Conservation (phyloP, 2,888 invertebrate genomes). For the Celastrina argiolus region DNA sequence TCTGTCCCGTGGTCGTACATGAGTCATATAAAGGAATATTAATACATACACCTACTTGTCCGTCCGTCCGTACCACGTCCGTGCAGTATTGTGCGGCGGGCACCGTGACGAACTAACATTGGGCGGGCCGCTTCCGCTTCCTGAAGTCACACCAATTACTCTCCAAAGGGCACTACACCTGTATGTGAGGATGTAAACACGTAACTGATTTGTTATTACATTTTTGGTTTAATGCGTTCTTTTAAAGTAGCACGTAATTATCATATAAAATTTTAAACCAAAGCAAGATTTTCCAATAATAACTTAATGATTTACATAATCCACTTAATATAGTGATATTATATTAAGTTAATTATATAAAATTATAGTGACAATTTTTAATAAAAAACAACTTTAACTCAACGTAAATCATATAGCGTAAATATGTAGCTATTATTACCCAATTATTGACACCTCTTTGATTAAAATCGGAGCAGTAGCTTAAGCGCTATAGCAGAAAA, state of each 20-base stretch:
- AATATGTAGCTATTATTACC: no score
- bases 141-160: constrained; percentile 55
- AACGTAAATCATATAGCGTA: no score
- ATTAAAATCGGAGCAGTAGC: no score
- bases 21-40: constrained; percentile 17
- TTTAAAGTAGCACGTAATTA: background rate
- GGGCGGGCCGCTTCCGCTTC: constrained; percentile 63
- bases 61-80: constrained; percentile 31
- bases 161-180: constrained; percentile 48
- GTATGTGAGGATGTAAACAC: constrained; percentile 46
- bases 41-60: constrained; percentile 26
- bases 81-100: constrained; percentile 34
- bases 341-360: no score
- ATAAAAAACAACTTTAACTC: no score
- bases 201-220: background rate
- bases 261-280: no score
- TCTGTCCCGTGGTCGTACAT: background rate
- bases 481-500: no score
- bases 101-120: constrained; percentile 60
- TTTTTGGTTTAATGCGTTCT: background rate
- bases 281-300: no score
- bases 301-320: no score
- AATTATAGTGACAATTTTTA: no score
- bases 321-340: no score
- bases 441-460: no score